Evolutionary conservation across 2,113 vertebrate species (phyloP).

Genomic region (Coracopsis vasa): DNA sequence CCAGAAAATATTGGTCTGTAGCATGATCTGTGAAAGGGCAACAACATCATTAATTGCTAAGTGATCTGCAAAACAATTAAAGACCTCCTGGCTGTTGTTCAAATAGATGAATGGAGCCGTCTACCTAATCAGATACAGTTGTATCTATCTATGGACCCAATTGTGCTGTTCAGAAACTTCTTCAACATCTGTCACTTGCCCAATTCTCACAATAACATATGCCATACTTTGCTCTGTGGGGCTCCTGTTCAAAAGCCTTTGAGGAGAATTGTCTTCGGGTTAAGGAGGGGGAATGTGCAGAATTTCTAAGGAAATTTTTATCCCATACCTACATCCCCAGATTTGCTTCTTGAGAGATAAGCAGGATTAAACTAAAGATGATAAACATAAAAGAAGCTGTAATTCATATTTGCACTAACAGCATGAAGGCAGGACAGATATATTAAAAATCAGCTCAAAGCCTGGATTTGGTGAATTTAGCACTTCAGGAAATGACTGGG

Average conservation of each 20-base stretch:
- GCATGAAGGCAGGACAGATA: neutral
- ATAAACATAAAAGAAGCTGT: neutral
- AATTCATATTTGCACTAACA: neutral
- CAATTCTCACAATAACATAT: neutral
- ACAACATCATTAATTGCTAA: slow-evolving; percentile 70
- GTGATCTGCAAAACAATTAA: slow-evolving; percentile 72
- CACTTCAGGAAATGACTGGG: neutral
- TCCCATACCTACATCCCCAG: neutral
- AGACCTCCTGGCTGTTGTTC: slow-evolving; percentile 46
- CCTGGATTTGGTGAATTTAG: neutral
- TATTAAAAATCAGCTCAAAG: neutral
- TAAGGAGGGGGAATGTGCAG: neutral
- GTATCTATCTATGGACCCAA: neutral
- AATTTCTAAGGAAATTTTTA: neutral
- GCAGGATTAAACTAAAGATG: neutral
- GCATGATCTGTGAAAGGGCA: slow-evolving; percentile 59
- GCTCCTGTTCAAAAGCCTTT: neutral
- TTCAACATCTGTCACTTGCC: slow-evolving; percentile 30
- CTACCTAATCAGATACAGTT: slow-evolving; percentile 46
- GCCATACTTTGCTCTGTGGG: neutral
- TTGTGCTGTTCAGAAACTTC: neutral
- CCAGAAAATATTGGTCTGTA: slow-evolving; percentile 57
- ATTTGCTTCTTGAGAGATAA: neutral
- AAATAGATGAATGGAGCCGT: slow-evolving; percentile 55
- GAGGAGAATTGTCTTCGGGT: neutral